A percentile compares a stretch with the other conserved stretches of the same genome.
These are phyloP conservation scores for Coregonus clupeaformis DNA, from an alignment of 2,113 vertebrate species.

Conservation along the genomic window DNA sequence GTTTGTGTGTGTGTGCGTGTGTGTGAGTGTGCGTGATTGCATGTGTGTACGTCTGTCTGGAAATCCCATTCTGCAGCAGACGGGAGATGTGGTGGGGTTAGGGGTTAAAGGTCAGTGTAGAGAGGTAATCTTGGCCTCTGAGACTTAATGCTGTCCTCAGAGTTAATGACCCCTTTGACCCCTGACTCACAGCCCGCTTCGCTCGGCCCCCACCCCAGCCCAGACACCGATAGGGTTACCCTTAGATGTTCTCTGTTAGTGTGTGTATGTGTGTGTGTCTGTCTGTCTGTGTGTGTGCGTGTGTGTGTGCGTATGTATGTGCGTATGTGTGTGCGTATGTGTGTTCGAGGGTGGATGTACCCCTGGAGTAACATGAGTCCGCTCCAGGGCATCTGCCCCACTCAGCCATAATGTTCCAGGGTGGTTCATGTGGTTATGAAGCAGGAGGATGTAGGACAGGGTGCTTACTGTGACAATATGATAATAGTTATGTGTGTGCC, in stretches of 20 bases:
- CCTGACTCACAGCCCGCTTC: conserved; percentile 28
- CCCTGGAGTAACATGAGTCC: too few relatives aligned
- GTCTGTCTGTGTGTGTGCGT: background rate
- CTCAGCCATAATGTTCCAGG: too few relatives aligned
- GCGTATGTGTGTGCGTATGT: background rate
- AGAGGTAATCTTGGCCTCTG: conserved; percentile 58
- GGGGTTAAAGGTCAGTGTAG: background rate
- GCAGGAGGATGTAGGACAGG: background rate
- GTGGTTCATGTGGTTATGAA: background rate
- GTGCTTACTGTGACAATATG: conserved; percentile 3
- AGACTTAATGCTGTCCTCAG: conserved; percentile 60
- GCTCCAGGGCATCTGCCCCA: too few relatives aligned
- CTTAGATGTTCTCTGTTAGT: background rate
- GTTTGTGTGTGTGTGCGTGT: too few relatives aligned
- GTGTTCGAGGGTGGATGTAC: background rate
- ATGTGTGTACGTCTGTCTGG: conserved; percentile 42
- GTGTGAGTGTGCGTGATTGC: background rate
- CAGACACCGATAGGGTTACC: conserved; percentile 9
- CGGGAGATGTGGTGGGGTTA: conserved; percentile 5
- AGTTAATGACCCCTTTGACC: conserved; percentile 47
- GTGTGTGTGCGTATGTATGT: background rate
- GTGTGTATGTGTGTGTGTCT: conserved; percentile 17
- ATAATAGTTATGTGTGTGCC: background rate
- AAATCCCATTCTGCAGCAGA: conserved; percentile 46
- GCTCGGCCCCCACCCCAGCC: background rate